Evolutionary conservation across 1,140 invertebrate genomes (phyloP).

Genomic region (Pogonomyrmex barbatus): DNA sequence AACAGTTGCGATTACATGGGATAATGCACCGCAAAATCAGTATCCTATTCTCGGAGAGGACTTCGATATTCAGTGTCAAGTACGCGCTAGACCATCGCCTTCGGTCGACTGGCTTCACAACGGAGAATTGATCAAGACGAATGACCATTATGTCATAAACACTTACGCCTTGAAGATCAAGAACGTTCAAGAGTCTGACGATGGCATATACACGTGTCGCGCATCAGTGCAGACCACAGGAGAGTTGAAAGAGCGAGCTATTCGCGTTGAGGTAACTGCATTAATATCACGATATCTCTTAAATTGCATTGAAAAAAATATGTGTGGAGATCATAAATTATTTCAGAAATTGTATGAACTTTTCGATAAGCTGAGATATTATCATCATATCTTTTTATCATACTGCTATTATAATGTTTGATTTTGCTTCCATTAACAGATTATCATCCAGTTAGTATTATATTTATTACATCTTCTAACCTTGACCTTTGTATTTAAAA

Average conservation of each 20-base stretch:
- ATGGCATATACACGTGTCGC: slow-evolving; percentile 94
- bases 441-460: neutral
- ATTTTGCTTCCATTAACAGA: neutral
- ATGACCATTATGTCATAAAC: slow-evolving; percentile 91
- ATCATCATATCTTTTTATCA: neutral
- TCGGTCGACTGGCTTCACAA: slow-evolving; percentile 94
- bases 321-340: neutral
- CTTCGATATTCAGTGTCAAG: slow-evolving; percentile 93
- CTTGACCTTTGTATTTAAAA: neutral
- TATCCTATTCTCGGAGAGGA: slow-evolving; percentile 92
- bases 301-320: slow-evolving; percentile 2
- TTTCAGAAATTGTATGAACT: neutral
- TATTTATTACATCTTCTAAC: neutral
- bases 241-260: slow-evolving; percentile 90
- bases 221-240: slow-evolving; percentile 93
- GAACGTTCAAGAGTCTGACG: slow-evolving; percentile 92
- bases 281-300: neutral
- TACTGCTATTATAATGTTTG: neutral
- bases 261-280: slow-evolving; percentile 91
- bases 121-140: slow-evolving; percentile 88
- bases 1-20: slow-evolving; percentile 94
- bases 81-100: slow-evolving; percentile 93
- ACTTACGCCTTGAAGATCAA: slow-evolving; percentile 92
- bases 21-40: slow-evolving; percentile 94
- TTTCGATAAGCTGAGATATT: neutral